Conservation (phyloP, 2,113 vertebrate species). For the Notothenia coriiceps region DNA sequence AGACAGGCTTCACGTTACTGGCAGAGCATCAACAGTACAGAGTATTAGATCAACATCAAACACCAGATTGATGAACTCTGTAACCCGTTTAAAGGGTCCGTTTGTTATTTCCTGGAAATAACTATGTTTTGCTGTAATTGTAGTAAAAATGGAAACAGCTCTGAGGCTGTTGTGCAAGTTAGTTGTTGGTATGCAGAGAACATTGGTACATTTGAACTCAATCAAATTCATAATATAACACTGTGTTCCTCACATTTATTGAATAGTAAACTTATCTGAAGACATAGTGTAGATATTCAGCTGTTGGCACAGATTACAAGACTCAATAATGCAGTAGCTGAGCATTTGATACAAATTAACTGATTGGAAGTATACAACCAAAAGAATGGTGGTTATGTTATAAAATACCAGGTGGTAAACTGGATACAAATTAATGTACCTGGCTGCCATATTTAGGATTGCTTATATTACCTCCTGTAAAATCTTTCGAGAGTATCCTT, state of each 20-base stretch:
- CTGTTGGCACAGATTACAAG: not conserved
- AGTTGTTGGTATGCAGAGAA: not conserved
- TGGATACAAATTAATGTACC: no score
- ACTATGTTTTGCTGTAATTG: not conserved
- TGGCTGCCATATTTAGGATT: not conserved
- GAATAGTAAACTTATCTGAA: not conserved
- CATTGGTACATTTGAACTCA: not conserved
- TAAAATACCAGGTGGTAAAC: not conserved
- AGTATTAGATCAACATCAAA: not conserved
- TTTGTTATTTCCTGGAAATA: not conserved
- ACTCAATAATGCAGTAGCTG: not conserved
- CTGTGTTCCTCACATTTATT: not conserved
- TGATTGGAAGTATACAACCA: not conserved
- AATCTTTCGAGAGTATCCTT: not conserved
- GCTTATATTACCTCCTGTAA: not conserved
- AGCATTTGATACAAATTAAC: not conserved
- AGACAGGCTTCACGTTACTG: not conserved
- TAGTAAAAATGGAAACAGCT: not conserved
- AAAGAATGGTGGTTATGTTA: not conserved
- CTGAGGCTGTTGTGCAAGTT: no score
- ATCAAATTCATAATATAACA: not conserved
- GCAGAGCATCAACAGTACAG: not conserved
- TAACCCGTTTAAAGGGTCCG: not conserved
- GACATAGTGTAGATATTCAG: no score
- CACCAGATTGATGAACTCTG: not conserved